Evolutionary conservation across 2,888 invertebrate genomes (phyloP), one percentile per base, ranked within the genome.

Genomic region (Phyllotreta cruciferae): DNA sequence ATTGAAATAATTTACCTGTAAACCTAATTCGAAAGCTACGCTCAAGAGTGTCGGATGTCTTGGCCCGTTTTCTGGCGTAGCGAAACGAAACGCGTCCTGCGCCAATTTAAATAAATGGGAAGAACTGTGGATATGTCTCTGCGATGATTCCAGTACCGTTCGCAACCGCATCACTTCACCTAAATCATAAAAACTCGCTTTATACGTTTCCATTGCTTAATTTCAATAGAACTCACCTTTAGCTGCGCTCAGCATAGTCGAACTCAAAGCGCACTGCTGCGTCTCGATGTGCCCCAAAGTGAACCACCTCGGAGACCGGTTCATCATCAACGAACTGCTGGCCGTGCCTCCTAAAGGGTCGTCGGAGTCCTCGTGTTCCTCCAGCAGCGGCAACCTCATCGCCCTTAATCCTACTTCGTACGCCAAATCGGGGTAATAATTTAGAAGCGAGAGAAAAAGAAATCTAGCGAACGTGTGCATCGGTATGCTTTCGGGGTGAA

Each of bases 391-490:
- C 64, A 92, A 78, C 72, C 90, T 83, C 90, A 93, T 91, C 36
- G 92, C 92, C 50, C 92, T 80, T 45, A 92, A 79, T 0, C 93
- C 93, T 8, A 92, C 89, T 66, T 89, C 85, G 77, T 92, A 93
- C 0, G 93, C 92, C 68, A 93, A 83, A 74, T 93, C 92, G 0
- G 89, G 86, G 77, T 93, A 90, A 69, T 87, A 86, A 50, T 89
- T 88, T 73, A 92, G 83, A 68, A 93, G 83, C 34, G 91, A 88
- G 36, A 90, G 86, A 83, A 93, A 93, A 68, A 93, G 84, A 81
- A 89, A 93, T 69, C 90, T 65, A 7, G 93, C 92, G 81, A 92
- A 92, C 44, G 91, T 92, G 78, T 93, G 93, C 85, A 93, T 92
- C 11, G 93, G 93, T 70, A 91, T 89, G 41, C 91, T 90, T 72